phyloP scores from a whole-genome alignment of 2,888 invertebrate genomes.

The Xanthorhoe spadicearia region DNA sequence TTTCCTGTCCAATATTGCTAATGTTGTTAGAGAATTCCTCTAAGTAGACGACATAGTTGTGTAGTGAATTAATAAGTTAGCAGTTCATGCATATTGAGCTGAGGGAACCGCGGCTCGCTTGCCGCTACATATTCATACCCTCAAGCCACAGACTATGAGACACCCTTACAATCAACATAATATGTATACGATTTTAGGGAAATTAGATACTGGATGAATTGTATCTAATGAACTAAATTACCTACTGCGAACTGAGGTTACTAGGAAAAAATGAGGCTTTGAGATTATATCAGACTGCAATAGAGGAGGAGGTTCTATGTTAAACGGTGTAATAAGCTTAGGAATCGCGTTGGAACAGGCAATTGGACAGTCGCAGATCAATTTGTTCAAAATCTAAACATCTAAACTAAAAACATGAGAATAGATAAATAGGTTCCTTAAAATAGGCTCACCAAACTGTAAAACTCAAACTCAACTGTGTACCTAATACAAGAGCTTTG shows the following conservation, averaged over 20 bases:
- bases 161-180: constrained; percentile 33
- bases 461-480: no score
- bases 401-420: no score
- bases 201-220: neutral
- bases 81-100: constrained; percentile 72
- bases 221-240: neutral
- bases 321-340: no score
- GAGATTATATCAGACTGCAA: neutral
- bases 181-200: constrained; percentile 8
- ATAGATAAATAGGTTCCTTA: no score
- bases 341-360: no score
- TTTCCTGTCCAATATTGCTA: constrained; percentile 8
- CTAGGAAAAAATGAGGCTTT: no score
- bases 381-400: no score
- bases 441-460: no score
- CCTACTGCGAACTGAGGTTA: neutral
- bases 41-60: constrained; percentile 37
- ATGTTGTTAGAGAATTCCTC: constrained; percentile 15
- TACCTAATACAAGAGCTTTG: neutral
- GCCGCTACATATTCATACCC: constrained; percentile 67
- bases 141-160: constrained; percentile 30
- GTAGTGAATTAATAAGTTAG: constrained; percentile 70
- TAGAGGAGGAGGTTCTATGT: neutral
- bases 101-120: constrained; percentile 57
- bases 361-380: no score